Evolutionary conservation across 2,888 invertebrate genomes (phyloP).

Genomic region (Eupeodes latifasciatus): DNA sequence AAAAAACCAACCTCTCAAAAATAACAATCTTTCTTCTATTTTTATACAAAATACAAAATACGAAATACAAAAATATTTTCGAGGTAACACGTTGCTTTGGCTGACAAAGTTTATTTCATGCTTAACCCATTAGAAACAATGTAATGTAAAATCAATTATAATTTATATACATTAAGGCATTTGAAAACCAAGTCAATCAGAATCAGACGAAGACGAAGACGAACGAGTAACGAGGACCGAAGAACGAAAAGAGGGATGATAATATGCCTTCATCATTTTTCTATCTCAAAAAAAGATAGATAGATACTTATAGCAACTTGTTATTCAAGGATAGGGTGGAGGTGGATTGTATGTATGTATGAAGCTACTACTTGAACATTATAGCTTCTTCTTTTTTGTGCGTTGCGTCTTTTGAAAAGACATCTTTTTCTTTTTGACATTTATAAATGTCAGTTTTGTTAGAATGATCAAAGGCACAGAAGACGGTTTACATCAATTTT

Average conservation of each 20-base stretch:
- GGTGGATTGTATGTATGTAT: too few species aligned
- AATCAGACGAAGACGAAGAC: not conserved
- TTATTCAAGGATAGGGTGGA: conserved; percentile 1
- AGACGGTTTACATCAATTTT: conserved; percentile 36
- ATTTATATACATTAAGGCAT: conserved; percentile 14
- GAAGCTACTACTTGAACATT: not conserved
- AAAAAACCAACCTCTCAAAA: conserved; percentile 45
- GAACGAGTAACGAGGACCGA: too few species aligned
- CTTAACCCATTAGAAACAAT: conserved; percentile 59
- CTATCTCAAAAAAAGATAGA: not conserved
- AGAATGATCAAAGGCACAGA: conserved; percentile 47
- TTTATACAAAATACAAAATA: conserved; percentile 7
- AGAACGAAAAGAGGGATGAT: too few species aligned
- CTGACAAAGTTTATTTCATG: conserved; percentile 58
- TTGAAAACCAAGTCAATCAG: conserved; percentile 16
- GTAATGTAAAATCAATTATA: conserved; percentile 52
- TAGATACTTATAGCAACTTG: not conserved
- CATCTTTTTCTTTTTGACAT: conserved; percentile 50
- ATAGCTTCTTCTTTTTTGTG: too few species aligned
- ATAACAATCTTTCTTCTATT: conserved; percentile 57
- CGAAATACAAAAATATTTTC: conserved; percentile 21
- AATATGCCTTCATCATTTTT: not conserved
- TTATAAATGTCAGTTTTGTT: conserved; percentile 57
- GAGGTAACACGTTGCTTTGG: conserved; percentile 32
- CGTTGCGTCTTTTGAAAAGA: conserved; percentile 25